Base-by-base conservation (phyloP, 2,888 invertebrate genomes). In the Eristalis intricaria region DNA sequence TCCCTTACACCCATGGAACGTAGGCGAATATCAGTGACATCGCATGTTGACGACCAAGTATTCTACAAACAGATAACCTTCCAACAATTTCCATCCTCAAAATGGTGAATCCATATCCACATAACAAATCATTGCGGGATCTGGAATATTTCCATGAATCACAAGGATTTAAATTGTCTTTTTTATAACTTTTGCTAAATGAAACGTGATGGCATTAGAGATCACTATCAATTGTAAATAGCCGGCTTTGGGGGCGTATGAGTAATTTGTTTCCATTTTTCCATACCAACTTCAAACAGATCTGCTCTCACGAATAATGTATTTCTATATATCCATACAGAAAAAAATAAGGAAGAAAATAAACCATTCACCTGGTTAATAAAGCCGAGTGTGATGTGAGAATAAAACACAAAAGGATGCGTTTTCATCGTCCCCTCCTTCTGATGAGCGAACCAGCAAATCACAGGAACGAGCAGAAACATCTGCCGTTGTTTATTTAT, bases 401-500 rank as follows among this genome's bases (percentile, higher is more conserved):
- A 50, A 50, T 1, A 50, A 50, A n/a, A 19, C 8, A 50, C 50
- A 50, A 50, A 50, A 50, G 50, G 50, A 50, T 19, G 8, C 19
- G n/a, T 50, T 19, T 38, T 13, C 13, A 38, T 38, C 19, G 2
- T 19, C 19, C 8, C 8, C 15, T 43, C 50, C 19, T 19, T 0
- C n/a, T 5, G 50, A 8, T 19, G 50, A 38, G 38, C 0, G 50
- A 19, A 50, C 8, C 19, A 19, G 50, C n/a, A 50, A 50, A 50
- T 50, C 50, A 50, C 50, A 7, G 50, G 19, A 7, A n/a, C n/a
- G n/a, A 19, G 29, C 32, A 7, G 32, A 32, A 66, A 43, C 60
- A 70, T 70, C 32, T 43, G 56, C 68, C 65, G 70, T 64, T 81
- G 38, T 38, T 50, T 50, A 75, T 70, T 81, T 70, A 69, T 75